Evolutionary conservation across 2,797 vertebrate species (phyloP), one percentile per base, ranked within the genome.

Genomic region (Phrynocephalus guinanensis): DNA sequence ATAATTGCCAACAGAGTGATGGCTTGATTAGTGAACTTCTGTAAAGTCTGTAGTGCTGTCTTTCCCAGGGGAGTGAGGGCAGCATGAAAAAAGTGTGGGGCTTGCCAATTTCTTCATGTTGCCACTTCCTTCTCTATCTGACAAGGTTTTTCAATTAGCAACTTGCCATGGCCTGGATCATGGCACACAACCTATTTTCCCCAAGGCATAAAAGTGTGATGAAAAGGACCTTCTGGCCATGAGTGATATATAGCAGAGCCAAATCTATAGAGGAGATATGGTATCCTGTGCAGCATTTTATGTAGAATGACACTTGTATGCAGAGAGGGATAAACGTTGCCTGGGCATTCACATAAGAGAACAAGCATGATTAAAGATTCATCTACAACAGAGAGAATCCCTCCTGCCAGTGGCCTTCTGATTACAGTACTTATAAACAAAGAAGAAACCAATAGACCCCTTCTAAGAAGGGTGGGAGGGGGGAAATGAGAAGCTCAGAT

Each of bases 101-200:
- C 80, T 85, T 95, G 91, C 95, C 94, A 95, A 92, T 48, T 88
- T 89, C 63, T 80, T 73, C 63, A 33, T 83, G 90, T 89, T 92
- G 93, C 90, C 84, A 91, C 90, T 95, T 96, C 92, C 91, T 94
- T 90, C 89, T 90, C 89, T 88, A 95, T 94, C 91, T 95, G 94
- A 95, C 92, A 92, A 88, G 90, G 92, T 95, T 95, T 44, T 96
- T 96, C 95, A 96, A 93, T 97, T 95, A 97, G 93, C 94, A 95
- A 92, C 95, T 95, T 95, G 95, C 95, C 96, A 93, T 91, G 92
- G 79, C 87, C 90, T 84, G 79, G 93, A 84, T 90, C 95, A 94
- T 89, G 93, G 93, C 89, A 90, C 92, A 92, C 93, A 93, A 88
- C 88, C 93, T 91, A 93, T 92, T 88, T 93, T 91, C 94, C 88